phyloP scores from a whole-genome alignment of 2,113 vertebrate genomes.

The Meleagris gallopavo region DNA sequence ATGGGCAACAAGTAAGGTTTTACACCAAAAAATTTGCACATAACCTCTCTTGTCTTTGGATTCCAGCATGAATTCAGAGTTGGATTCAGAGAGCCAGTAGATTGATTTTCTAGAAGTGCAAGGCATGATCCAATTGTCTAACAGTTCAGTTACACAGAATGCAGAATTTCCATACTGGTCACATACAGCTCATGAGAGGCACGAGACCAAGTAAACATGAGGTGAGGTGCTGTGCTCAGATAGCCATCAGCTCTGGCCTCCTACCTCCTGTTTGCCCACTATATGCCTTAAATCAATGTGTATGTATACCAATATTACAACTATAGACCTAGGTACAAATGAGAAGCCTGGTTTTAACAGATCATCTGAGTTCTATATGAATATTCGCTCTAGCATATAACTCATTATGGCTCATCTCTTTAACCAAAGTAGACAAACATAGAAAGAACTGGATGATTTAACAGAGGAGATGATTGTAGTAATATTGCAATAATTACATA shows the following conservation, averaged over 20 bases:
- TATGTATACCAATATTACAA: background rate
- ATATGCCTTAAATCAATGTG: background rate
- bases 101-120: background rate
- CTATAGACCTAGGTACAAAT: background rate
- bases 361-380: background rate
- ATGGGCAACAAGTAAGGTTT: background rate
- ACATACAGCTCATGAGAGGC: background rate
- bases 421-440: background rate
- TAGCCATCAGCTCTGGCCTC: background rate
- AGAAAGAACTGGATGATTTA: background rate
- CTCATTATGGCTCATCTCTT: background rate
- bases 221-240: background rate
- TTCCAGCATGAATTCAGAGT: background rate
- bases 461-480: background rate
- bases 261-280: background rate
- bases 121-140: background rate
- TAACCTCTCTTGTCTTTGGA: background rate
- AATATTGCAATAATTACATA: constrained; percentile 53
- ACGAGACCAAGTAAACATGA: background rate
- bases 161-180: background rate
- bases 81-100: background rate
- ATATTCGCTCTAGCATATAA: background rate
- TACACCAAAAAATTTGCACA: background rate
- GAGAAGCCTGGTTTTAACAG: background rate
- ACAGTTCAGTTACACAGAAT: background rate